Conservation (phyloP, 2,797 vertebrate species). For the Gallinago stenura region DNA sequence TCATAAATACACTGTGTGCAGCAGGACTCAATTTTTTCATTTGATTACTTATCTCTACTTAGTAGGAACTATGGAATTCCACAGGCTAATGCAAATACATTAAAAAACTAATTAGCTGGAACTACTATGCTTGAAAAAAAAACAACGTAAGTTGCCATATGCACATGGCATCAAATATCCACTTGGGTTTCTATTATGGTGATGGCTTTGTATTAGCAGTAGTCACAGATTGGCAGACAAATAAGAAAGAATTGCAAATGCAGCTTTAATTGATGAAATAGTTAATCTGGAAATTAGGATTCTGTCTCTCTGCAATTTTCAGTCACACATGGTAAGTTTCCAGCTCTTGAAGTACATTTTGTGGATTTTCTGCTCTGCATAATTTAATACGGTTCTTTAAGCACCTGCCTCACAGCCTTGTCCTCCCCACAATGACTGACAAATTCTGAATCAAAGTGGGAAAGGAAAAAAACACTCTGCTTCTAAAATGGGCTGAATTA, state of each 20-base stretch:
- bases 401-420: constrained; percentile 28
- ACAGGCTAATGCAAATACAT: constrained; percentile 23
- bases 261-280: constrained; percentile 53
- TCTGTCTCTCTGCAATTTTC: constrained; percentile 19
- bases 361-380: constrained; percentile 38
- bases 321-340: constrained; percentile 9
- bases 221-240: constrained; percentile 28
- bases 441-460: constrained; percentile 6
- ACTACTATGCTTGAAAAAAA: not conserved
- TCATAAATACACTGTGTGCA: not conserved
- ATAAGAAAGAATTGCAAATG: constrained; percentile 28
- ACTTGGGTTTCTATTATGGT: constrained; percentile 17
- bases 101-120: constrained; percentile 45
- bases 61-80: constrained; percentile 9
- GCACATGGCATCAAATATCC: not conserved
- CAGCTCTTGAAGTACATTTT: constrained; percentile 44
- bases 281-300: constrained; percentile 53
- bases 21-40: constrained; percentile 16
- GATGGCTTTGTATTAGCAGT: constrained; percentile 36
- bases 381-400: not conserved
- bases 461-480: not conserved
- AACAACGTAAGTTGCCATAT: not conserved
- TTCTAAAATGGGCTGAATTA: constrained; percentile 3
- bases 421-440: not conserved
- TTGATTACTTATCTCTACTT: constrained; percentile 14